phyloP scores from a whole-genome alignment of 2,113 vertebrate genomes.

The Holacanthus passer region DNA sequence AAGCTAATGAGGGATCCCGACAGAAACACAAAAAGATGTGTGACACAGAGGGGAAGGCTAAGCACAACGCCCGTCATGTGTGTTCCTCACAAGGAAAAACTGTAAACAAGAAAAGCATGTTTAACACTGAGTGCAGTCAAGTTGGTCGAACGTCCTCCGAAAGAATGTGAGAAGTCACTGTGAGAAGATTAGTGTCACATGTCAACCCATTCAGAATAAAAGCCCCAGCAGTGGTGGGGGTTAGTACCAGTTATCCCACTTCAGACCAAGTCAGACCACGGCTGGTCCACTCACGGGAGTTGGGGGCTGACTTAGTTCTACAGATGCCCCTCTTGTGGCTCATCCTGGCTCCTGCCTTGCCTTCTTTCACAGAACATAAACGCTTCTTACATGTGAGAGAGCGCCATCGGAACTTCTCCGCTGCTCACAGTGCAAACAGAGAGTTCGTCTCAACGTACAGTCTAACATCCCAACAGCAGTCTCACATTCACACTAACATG shows the following conservation, averaged over 20 bases:
- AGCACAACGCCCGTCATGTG: conserved; percentile 16
- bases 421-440: conserved; percentile 71
- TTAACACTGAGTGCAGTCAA: conserved; percentile 13
- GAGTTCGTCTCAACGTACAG: conserved; percentile 42
- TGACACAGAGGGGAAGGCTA: conserved; percentile 13
- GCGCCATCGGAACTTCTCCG: conserved; percentile 20
- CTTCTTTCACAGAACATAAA: conserved; percentile 29
- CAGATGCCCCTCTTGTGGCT: conserved; percentile 39
- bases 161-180: conserved; percentile 35
- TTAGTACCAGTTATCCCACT: conserved; percentile 74
- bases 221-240: conserved; percentile 50
- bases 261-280: conserved; percentile 60
- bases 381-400: conserved; percentile 53
- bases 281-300: conserved; percentile 78
- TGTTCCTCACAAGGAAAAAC: conserved; percentile 42
- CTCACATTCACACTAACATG: conserved; percentile 27
- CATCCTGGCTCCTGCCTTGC: conserved; percentile 13
- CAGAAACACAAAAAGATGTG: conserved; percentile 37
- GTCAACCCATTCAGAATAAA: conserved; percentile 46
- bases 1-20: conserved; percentile 43
- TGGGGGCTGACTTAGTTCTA: conserved; percentile 65
- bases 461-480: conserved; percentile 7
- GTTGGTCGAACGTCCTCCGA: conserved; percentile 44
- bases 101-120: conserved; percentile 66
- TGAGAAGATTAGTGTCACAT: conserved; percentile 61